Percentiles rank a stretch among this genome's conserved stretches.
These are phyloP conservation scores for Leucoma salicis DNA, from an alignment of 2,888 invertebrate genomes.

Conservation along the genomic window DNA sequence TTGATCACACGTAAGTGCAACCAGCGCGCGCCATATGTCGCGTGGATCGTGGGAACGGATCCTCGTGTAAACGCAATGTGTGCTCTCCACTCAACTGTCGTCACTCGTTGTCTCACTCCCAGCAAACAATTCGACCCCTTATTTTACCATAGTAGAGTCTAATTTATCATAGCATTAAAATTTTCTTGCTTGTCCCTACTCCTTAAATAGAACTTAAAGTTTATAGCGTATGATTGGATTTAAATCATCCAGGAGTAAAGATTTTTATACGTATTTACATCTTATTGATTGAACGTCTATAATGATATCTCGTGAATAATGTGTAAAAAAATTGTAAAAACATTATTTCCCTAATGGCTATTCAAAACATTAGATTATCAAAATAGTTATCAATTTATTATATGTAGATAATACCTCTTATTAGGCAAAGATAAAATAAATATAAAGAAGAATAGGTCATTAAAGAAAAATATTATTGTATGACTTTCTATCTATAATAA, in stretches of 20 bases:
- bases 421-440: too few species aligned
- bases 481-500: too few species aligned
- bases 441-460: too few species aligned
- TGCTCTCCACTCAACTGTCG: constrained; percentile 65
- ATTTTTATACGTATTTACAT: constrained; percentile 61
- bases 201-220: constrained; percentile 9
- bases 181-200: constrained; percentile 11
- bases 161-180: constrained; percentile 31
- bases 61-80: constrained; percentile 69
- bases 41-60: constrained; percentile 77
- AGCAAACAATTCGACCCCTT: constrained; percentile 35
- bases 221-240: constrained; percentile 17
- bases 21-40: constrained; percentile 78
- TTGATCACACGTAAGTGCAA: constrained; percentile 67
- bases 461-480: too few species aligned
- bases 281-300: constrained; percentile 63
- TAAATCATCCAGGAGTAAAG: constrained; percentile 27
- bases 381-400: too few species aligned
- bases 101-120: constrained; percentile 35
- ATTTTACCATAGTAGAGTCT: constrained; percentile 35
- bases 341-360: constrained; percentile 38
- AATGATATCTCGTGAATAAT: constrained; percentile 63
- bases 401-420: too few species aligned
- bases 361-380: too few species aligned
- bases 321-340: constrained; percentile 56